Evolutionary conservation across 2,888 invertebrate genomes (phyloP), one percentile per base, ranked within the genome.

Genomic region (Hirtodrosophila cameraria): DNA sequence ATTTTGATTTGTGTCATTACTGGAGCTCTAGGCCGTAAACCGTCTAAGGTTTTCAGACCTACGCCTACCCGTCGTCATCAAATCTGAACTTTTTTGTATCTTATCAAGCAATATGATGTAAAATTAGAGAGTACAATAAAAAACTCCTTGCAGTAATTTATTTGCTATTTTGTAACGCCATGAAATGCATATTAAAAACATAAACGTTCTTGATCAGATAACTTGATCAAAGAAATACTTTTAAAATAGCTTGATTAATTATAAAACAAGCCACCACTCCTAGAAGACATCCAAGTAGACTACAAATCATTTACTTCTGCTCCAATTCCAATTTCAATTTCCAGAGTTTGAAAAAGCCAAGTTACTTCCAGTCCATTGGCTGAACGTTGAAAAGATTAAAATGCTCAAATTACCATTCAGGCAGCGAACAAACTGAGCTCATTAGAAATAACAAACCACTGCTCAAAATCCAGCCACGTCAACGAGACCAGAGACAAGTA

Each of bases 321-420:
- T 82, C 78, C 82, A 77, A 46, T 76, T 76, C 53, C 54, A 25
- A 31, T 25, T 23, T 12, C 41, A n/a, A n/a, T n/a, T n/a, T n/a
- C n/a, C n/a, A n/a, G n/a, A n/a, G n/a, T n/a, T n/a, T 4, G 13
- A n/a, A 30, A 41, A 49, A 41, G 23, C 25, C 28, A 33, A 13
- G 23, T 45, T 55, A 38, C 28, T 62, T 54, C 30, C 54, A 63
- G 63, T 30, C 54, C 35, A 30, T 52, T 55, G 57, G 42, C 48
- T n/a, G n/a, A 35, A 28, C 38, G 30, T 36, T 13, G 42, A 35
- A 42, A 30, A 54, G 41, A 30, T 46, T 35, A 49, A 75, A 59
- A 25, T 35, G 28, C 57, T 61, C 46, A 69, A 69, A 84, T 84
- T 84, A 77, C 62, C 53, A 79, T 79, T 77, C 84, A 67, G 53